Conservation (phyloP, 2,113 vertebrate genomes). For the Ardeotis arabs region DNA sequence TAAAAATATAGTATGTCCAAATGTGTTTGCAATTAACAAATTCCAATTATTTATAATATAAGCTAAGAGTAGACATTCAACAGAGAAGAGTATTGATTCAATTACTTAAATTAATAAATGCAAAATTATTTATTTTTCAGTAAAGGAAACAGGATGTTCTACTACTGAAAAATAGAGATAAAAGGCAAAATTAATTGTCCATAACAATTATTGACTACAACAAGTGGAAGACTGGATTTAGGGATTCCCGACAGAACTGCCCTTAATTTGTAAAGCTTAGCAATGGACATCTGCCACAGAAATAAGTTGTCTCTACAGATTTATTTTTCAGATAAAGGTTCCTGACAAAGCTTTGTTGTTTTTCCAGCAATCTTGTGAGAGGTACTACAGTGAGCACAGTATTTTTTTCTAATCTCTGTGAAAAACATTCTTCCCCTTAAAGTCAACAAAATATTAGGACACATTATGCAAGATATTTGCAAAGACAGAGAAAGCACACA, state of each 20-base stretch:
- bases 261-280: constrained; percentile 46
- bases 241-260: constrained; percentile 10
- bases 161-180: constrained; percentile 16
- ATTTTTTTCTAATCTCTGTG: not conserved
- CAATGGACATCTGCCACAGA: constrained; percentile 20
- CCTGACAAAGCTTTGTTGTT: constrained; percentile 24
- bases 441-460: not conserved
- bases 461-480: not conserved
- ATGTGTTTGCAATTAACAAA: not conserved
- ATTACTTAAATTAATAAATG: constrained; percentile 52
- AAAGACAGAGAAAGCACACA: not conserved
- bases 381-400: not conserved
- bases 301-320: constrained; percentile 21
- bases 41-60: constrained; percentile 21
- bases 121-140: constrained; percentile 50
- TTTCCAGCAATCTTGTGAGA: not conserved
- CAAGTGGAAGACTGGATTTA: constrained; percentile 35
- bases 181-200: constrained; percentile 39
- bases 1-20: not conserved
- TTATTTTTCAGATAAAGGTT: constrained; percentile 24
- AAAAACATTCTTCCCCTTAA: not conserved
- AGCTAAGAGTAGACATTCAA: constrained; percentile 31
- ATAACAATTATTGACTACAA: not conserved
- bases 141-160: constrained; percentile 55
- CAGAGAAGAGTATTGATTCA: constrained; percentile 38